A percentile compares a stretch with the other conserved stretches of the same genome.
Conservation (phyloP, 2,113 vertebrate species). For the Procavia capensis region DNA sequence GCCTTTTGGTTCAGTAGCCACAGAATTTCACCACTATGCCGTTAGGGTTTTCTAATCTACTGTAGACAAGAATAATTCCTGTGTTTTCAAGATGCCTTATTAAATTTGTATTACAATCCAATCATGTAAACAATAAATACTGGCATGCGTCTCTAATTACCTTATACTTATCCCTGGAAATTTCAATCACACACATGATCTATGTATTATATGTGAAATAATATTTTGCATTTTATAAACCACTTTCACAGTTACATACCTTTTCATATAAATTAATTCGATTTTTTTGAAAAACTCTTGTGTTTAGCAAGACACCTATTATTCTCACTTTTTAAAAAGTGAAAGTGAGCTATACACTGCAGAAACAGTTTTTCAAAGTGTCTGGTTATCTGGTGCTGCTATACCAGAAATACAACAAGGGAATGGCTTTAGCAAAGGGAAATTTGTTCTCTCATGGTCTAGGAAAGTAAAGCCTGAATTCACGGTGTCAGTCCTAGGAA, state of each 20-base stretch:
- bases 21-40: too few species aligned
- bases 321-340: not conserved
- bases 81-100: not conserved
- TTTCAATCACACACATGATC: not conserved
- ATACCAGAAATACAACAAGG: too few species aligned
- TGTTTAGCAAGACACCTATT: not conserved
- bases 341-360: slow-evolving; percentile 13
- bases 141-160: not conserved
- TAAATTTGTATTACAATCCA: not conserved
- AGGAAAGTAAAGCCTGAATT: too few species aligned
- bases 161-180: not conserved
- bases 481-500: too few species aligned
- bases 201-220: not conserved
- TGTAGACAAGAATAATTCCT: not conserved
- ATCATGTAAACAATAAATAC: not conserved
- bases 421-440: too few species aligned
- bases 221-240: not conserved
- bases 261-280: not conserved
- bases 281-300: not conserved
- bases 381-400: too few species aligned
- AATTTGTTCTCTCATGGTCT: too few species aligned
- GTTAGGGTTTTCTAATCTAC: not conserved
- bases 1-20: too few species aligned
- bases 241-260: not conserved
- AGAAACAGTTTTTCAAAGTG: not conserved